Evolutionary conservation across 1,140 invertebrate species (phyloP), one percentile per base, ranked within the genome.

Genomic region (Zeugodacus cucurbitae): DNA sequence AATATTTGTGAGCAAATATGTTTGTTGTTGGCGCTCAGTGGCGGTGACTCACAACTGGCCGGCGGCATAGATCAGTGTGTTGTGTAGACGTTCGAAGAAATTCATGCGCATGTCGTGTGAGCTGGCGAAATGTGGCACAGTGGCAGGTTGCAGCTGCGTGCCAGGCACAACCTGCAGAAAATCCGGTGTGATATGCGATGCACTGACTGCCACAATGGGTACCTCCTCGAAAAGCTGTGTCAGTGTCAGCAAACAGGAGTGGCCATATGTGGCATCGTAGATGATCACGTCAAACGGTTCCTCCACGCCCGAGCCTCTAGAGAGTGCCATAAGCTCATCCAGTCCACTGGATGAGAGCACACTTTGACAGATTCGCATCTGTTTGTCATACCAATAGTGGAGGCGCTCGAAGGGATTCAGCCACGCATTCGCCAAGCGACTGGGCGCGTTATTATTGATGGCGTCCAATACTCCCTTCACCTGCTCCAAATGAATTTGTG

Each of bases 21-120:
- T 48, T 14, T 82, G 22, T 78, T 2, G 8, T 4, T 54, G 48
- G 48, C 3, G 11, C 14, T 3, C 14, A 54, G 14, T 17, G 2
- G 70, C 41, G 3, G 7, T 48, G 41, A 91, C 91, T 91, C 86
- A 93, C 92, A 90, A 64, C 1, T 57, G 37, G 26, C 91, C 90
- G 0, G 32, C 34, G 6, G 88, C 2, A 29, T 90, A 91, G 59
- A 93, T 64, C 5, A 90, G 6, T 26, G 90, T 90, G 64, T 94
- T 94, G 7, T 90, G 89, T 0, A 93, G n/a, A 5, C 92, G 89
- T 3, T 90, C 87, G 87, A 86, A 90, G 85, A 92, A 93, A 86
- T 44, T 89, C 92, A 93, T 93, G 0, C 85, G 48, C 17, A 86
- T 14, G 6, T 89, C 87, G 29, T 90, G 54, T 6, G 87, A 78